These are phyloP conservation scores for Tetragnatha versicolor DNA, from an alignment of 1,140 invertebrate genomes.

Conservation along the genomic window DNA sequence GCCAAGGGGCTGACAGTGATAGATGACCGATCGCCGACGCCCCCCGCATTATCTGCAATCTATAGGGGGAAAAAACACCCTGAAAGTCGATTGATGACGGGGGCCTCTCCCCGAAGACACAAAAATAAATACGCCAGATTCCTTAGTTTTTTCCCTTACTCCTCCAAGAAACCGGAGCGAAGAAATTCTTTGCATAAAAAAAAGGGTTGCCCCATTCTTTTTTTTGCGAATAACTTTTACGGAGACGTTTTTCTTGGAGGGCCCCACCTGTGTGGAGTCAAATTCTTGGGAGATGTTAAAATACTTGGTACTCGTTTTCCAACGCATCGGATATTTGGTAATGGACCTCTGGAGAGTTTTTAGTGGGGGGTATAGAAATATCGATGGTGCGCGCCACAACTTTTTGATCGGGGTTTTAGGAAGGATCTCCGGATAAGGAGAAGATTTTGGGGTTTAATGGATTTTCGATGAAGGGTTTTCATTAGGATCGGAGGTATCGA, in stretches of 20 bases:
- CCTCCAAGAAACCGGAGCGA: neutral
- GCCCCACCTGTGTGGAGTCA: too few species aligned
- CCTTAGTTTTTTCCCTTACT: neutral
- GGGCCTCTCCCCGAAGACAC: conserved; percentile 41
- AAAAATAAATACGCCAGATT: conserved; percentile 1
- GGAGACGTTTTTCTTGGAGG: too few species aligned
- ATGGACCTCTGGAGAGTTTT: conserved; percentile 4
- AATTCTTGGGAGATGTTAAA: conserved; percentile 19
- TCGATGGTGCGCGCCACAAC: too few species aligned
- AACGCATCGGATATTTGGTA: neutral
- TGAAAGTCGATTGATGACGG: conserved; percentile 51
- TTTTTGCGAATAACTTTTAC: too few species aligned
- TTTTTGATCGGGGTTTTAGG: too few species aligned
- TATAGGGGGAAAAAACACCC: conserved; percentile 34
- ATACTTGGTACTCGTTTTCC: neutral
- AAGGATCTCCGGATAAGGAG: too few species aligned
- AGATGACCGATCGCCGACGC: conserved; percentile 30
- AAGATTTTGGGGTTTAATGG: too few species aligned
- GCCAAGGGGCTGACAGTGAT: conserved; percentile 28
- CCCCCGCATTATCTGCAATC: conserved; percentile 47
- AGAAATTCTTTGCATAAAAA: neutral
- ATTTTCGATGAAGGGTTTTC: too few species aligned
- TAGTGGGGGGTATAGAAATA: neutral
- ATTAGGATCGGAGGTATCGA: too few species aligned
- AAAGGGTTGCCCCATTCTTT: neutral